These are phyloP conservation scores for Amphimedon queenslandica DNA, from an alignment of 37 sponge, comb jelly and placozoan genomes.

Conservation along the genomic window DNA sequence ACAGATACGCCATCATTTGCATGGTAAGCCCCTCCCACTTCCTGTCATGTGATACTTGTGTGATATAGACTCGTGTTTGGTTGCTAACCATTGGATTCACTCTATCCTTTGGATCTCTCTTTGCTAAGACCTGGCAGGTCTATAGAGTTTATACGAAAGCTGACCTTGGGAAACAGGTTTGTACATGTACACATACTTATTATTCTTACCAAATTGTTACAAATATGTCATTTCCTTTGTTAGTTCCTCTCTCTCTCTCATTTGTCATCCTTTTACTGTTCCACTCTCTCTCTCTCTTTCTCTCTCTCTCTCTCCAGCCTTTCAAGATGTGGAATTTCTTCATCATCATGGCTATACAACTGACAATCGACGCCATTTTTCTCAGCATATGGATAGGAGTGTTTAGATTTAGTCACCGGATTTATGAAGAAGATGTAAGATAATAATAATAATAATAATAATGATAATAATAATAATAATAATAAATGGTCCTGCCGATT, in stretches of 20 bases:
- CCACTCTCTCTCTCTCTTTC: neutral
- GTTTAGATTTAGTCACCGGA: neutral
- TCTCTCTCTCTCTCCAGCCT: slow-evolving; percentile 14
- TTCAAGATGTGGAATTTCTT: slow-evolving; percentile 59
- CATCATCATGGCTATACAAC: slow-evolving; percentile 38
- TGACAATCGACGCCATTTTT: slow-evolving; percentile 36
- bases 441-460: neutral
- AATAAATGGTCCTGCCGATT: no score
- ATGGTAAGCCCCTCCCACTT: slow-evolving; percentile 39
- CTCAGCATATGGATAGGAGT: slow-evolving; percentile 53
- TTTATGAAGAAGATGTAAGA: neutral
- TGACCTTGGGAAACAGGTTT: slow-evolving; percentile 14
- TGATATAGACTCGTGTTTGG: slow-evolving; percentile 58
- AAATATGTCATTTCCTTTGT: neutral
- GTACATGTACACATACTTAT: neutral
- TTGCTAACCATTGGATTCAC: slow-evolving; percentile 65
- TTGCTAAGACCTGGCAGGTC: slow-evolving; percentile 70
- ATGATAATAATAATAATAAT: no score
- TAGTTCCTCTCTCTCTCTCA: neutral
- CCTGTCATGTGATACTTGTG: neutral
- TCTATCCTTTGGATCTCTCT: slow-evolving; percentile 76
- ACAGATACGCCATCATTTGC: slow-evolving; percentile 33
- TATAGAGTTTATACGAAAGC: slow-evolving; percentile 69
- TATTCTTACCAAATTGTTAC: neutral
- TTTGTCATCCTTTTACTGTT: neutral